A percentile compares a stretch with the other conserved stretches of the same genome.
Evolutionary conservation across 2,113 vertebrate genomes (phyloP).

Genomic region (Dipodomys merriami): DNA sequence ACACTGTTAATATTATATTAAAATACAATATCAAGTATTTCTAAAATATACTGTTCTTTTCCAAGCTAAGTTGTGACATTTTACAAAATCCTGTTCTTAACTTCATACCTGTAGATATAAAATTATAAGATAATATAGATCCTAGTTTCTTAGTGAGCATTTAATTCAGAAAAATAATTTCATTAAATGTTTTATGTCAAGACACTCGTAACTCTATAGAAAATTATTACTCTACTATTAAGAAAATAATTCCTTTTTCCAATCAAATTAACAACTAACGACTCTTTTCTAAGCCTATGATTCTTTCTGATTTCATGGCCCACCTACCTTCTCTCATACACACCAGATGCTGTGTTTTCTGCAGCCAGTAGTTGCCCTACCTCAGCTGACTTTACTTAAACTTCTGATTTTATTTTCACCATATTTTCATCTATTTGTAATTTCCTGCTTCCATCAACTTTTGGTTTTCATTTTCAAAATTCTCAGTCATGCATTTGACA

Average conservation of each 20-base stretch:
- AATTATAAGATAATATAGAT: conserved; percentile 19
- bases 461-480: not conserved
- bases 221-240: not conserved
- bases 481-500: not conserved
- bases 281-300: not conserved
- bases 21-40: not conserved
- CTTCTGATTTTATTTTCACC: not conserved
- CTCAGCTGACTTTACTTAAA: not conserved
- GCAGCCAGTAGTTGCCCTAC: not conserved
- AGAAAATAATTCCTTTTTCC: conserved; percentile 21
- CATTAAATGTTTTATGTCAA: not conserved
- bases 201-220: not conserved
- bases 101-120: not conserved
- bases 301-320: not conserved
- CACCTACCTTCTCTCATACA: not conserved
- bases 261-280: not conserved
- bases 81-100: not conserved
- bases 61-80: not conserved
- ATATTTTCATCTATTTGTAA: not conserved
- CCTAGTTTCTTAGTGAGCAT: not conserved
- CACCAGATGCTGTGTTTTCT: not conserved
- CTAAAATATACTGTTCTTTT: conserved; percentile 1
- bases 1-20: not conserved
- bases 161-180: conserved; percentile 20
- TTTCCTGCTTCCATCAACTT: not conserved